Evolutionary conservation across 2,888 invertebrate genomes (phyloP).

Genomic region (Acanthococcus lagerstroemiae): DNA sequence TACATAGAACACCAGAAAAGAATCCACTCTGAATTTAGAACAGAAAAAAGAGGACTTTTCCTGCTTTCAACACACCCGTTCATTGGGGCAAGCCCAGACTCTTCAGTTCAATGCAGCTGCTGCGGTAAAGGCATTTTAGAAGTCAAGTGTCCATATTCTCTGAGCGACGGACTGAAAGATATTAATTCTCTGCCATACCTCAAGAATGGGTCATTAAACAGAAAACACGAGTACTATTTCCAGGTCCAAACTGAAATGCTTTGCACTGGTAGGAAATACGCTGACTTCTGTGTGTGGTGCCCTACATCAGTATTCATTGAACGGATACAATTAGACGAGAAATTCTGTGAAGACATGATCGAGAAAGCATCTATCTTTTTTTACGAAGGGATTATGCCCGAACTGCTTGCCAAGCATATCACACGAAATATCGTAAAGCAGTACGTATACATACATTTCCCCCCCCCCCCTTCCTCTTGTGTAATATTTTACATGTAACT

Average conservation of each 20-base stretch:
- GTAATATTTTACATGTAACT: neutral
- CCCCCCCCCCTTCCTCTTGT: neutral
- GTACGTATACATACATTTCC: too few species aligned
- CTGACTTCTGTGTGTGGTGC: conserved; percentile 1
- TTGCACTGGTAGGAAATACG: neutral
- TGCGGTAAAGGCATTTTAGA: conserved; percentile 8
- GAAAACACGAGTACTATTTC: conserved; percentile 1
- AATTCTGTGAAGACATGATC: neutral
- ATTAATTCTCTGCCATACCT: neutral
- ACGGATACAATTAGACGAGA: neutral
- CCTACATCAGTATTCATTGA: neutral
- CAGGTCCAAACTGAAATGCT: conserved; percentile 10
- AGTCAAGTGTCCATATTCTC: conserved; percentile 2
- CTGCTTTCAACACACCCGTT: neutral
- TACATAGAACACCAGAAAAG: conserved; percentile 1
- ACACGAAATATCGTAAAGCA: neutral
- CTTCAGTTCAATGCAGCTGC: neutral
- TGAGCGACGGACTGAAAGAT: neutral
- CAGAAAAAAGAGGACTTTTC: neutral
- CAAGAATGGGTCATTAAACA: neutral
- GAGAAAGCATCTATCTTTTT: neutral
- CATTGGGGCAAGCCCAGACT: conserved; percentile 7
- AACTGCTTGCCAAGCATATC: neutral
- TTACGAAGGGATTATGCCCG: neutral
- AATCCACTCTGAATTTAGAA: neutral